Percentiles rank a stretch among this genome's conserved stretches.
These are phyloP conservation scores for Nasonia giraulti DNA, from an alignment of 1,140 invertebrate genomes.

Conservation along the genomic window DNA sequence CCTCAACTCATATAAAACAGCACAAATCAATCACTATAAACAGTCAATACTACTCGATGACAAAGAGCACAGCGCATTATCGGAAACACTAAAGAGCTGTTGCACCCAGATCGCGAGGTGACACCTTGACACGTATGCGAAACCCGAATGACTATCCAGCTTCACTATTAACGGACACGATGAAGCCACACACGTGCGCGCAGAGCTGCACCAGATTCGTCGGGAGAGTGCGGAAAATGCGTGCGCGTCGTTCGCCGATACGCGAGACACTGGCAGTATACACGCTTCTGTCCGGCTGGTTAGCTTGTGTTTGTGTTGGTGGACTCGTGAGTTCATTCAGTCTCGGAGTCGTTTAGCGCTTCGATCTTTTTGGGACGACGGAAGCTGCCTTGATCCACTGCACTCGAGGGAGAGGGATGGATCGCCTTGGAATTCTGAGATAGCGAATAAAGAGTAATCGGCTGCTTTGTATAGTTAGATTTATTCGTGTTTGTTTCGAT, in stretches of 20 bases:
- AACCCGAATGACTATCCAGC: too few species aligned
- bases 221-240: neutral
- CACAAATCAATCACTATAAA: too few species aligned
- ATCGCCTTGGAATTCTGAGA: conserved; percentile 41
- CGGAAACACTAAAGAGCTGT: too few species aligned
- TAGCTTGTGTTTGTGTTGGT: too few species aligned
- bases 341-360: neutral
- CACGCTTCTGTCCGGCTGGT: neutral
- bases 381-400: conserved; percentile 37
- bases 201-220: neutral
- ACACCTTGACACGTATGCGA: too few species aligned
- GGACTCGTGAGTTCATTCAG: neutral
- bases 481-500: conserved; percentile 14
- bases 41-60: too few species aligned
- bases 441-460: neutral
- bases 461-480: neutral
- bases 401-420: conserved; percentile 21
- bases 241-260: neutral
- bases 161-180: too few species aligned
- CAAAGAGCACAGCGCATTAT: too few species aligned
- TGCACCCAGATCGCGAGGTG: too few species aligned
- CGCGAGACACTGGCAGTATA: neutral
- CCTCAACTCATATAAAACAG: too few species aligned
- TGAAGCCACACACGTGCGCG: neutral
- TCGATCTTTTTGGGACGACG: neutral